Conservation (phyloP, 2,797 vertebrate genomes). For the Holocentrus rufus region DNA sequence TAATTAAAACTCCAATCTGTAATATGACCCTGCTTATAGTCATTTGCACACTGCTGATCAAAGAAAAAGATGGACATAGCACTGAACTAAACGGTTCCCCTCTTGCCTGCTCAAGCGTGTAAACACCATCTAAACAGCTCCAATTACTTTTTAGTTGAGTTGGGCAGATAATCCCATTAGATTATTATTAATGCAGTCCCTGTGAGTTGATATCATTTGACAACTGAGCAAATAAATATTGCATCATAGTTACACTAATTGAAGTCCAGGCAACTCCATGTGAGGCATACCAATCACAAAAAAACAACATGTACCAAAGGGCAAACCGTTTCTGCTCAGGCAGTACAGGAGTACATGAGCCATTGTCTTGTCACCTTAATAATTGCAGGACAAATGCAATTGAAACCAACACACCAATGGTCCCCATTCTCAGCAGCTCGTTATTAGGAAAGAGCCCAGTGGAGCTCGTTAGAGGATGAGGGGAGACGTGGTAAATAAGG, state of each 20-base stretch:
- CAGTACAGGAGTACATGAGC: conserved; percentile 31
- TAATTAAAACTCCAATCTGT: not conserved
- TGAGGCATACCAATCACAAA: conserved; percentile 43
- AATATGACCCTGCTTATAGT: not conserved
- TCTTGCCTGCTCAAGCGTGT: conserved; percentile 19
- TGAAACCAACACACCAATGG: conserved; percentile 60
- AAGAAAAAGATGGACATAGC: too few species aligned
- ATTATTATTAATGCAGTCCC: conserved; percentile 10
- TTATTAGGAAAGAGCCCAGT: conserved; percentile 82
- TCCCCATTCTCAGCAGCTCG: conserved; percentile 71
- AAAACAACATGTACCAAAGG: conserved; percentile 36
- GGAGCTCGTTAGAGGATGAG: conserved; percentile 85
- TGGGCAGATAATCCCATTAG: conserved; percentile 35
- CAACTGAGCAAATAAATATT: conserved; percentile 38
- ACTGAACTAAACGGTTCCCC: not conserved
- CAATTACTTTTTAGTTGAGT: conserved; percentile 27
- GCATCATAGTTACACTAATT: conserved; percentile 37
- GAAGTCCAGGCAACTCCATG: conserved; percentile 37
- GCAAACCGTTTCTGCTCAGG: conserved; percentile 13
- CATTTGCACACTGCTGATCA: not conserved
- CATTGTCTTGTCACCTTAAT: conserved; percentile 73
- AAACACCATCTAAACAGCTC: conserved; percentile 29
- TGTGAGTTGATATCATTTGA: conserved; percentile 26
- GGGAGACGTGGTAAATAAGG: conserved; percentile 84
- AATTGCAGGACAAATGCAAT: conserved; percentile 71